Percentiles rank a stretch among this genome's conserved stretches.
phyloP scores from a whole-genome alignment of 37 sponge, comb jelly and placozoan genomes.

The Beroe forskalii region DNA sequence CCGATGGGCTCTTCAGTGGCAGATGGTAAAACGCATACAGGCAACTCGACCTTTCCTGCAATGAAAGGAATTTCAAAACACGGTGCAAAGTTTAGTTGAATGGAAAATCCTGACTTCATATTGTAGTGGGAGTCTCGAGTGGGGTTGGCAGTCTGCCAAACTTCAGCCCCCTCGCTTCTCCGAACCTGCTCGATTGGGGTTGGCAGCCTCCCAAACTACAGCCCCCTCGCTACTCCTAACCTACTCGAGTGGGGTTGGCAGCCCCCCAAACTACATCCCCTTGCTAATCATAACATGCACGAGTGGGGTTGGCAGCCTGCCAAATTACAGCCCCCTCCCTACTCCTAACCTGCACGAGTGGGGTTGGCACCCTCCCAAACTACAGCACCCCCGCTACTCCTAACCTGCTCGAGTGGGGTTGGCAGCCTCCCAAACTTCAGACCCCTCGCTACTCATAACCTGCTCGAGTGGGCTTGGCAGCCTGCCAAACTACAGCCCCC shows the following conservation, averaged over 20 bases:
- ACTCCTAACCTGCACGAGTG: conserved; percentile 5
- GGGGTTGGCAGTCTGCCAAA: conserved; percentile 33
- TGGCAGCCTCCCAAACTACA: conserved; percentile 42
- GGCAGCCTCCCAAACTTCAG: conserved; percentile 37
- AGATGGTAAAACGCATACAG: conserved; percentile 76
- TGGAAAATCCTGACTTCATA: background rate
- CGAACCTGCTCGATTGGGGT: conserved; percentile 26
- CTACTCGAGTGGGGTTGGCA: no score
- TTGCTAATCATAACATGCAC: no score
- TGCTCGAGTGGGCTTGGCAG: background rate
- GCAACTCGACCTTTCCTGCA: conserved; percentile 67
- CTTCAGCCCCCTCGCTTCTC: background rate
- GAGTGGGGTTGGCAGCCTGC: no score
- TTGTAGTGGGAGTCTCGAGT: conserved; percentile 36
- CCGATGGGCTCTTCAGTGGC: conserved; percentile 72
- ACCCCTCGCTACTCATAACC: background rate
- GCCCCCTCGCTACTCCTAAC: no score
- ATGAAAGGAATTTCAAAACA: no score
- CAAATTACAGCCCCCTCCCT: no score
- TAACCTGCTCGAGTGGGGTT: conserved; percentile 45
- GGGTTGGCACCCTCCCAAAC: background rate
- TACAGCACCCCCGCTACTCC: background rate
- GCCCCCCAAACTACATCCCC: no score
- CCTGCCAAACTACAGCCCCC: background rate
- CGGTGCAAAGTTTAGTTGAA: no score